A percentile compares a stretch with the other conserved stretches of the same genome.
Evolutionary conservation across 2,797 vertebrate genomes (phyloP).

Genomic region (Acanthornis magna): DNA sequence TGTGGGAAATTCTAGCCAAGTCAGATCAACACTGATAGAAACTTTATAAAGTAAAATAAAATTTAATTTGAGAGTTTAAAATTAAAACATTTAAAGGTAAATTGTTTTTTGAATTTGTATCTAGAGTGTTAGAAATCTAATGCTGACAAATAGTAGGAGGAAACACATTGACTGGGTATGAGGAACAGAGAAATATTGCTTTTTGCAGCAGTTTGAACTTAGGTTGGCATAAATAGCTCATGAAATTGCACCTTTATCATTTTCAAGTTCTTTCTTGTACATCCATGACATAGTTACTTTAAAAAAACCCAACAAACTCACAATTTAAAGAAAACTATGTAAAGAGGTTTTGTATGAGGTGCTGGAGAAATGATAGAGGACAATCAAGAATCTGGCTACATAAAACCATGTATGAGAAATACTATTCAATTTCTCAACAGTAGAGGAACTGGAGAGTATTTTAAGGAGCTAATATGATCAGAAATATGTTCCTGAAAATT

Average conservation of each 20-base stretch:
- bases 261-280: neutral
- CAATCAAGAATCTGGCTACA: neutral
- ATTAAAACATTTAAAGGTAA: neutral
- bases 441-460: neutral
- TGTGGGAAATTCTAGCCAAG: neutral
- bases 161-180: neutral
- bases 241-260: neutral
- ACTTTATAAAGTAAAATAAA: neutral
- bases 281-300: neutral
- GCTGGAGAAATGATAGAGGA: neutral
- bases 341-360: neutral
- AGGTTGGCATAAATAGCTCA: neutral
- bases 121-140: neutral
- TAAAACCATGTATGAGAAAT: neutral
- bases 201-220: neutral
- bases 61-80: neutral
- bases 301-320: accelerated
- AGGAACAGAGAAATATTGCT: neutral
- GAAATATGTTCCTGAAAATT: neutral
- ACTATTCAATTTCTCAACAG: neutral
- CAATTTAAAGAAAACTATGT: neutral
- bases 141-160: neutral
- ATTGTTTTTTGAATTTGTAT: neutral
- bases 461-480: neutral
- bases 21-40: neutral